Evolutionary conservation across 2,113 vertebrate species (phyloP).

Genomic region (Chrysemys picta): DNA sequence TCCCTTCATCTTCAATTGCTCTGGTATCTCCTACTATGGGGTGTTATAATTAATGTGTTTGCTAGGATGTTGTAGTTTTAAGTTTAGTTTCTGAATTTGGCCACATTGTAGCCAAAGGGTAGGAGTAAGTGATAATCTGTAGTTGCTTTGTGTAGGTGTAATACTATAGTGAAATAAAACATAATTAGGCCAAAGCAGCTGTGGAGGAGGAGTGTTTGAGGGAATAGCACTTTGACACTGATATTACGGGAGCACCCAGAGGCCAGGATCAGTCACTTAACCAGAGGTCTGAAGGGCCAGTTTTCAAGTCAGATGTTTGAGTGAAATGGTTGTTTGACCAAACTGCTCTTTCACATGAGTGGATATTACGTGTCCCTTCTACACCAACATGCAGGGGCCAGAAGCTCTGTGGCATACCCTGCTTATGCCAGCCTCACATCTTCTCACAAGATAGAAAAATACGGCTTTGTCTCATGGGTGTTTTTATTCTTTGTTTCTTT

Average conservation of each 20-base stretch:
- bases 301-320: background rate
- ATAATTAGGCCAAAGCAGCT: background rate
- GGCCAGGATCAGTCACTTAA: background rate
- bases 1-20: background rate
- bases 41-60: background rate
- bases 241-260: background rate
- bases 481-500: slow-evolving; percentile 55
- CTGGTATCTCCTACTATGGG: background rate
- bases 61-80: background rate
- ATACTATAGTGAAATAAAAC: background rate
- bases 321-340: background rate
- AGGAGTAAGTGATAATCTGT: background rate
- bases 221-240: background rate
- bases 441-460: background rate
- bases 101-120: fast-evolving
- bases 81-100: background rate
- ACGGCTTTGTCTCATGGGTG: background rate
- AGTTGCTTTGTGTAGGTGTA: background rate
- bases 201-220: background rate
- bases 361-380: background rate
- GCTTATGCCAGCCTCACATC: background rate
- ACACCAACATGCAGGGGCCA: background rate
- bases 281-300: background rate
- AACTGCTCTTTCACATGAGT: background rate
- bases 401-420: background rate